Base-by-base conservation (phyloP, 2,888 invertebrate genomes). In the Dorcus hopei region DNA sequence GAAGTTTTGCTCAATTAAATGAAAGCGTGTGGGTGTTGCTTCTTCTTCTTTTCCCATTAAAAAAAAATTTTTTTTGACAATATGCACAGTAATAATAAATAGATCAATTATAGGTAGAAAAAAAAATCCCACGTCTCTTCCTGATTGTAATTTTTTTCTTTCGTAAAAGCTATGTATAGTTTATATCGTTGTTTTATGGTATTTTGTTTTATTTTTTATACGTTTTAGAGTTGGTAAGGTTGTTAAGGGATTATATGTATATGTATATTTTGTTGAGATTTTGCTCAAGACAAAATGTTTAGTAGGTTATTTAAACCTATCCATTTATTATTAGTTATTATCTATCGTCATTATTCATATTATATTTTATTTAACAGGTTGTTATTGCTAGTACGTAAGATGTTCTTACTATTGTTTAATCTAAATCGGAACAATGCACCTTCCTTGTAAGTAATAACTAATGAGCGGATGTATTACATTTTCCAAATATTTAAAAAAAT, bases 221-320 rank as follows among this genome's bases (percentile, higher is more conserved):
- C 53, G 45, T 57, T 57, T 19, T 53, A 54, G 55, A 59, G 49
- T 40, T 65, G 54, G 49, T 60, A 19, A 19, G 61, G 61, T 61
- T 51, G 41, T 57, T 57, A 55, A 57, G 61, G 56, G 26, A 33
- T 26, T 4, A 26, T 26, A 5, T 26, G 26, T 58, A 50, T 54
- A 39, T 55, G 58, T 54, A 54, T 62, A 63, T 60, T 58, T 42
- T 57, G 45, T 52, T 54, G 57, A 56, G 62, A 59, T 55, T 56
- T 65, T 65, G 65, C 65, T 65, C 63, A 65, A 65, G 54, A 54
- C 58, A 61, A 60, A 56, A 59, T 51, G 59, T 50, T 19, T 56
- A 54, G 54, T 54, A 55, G 49, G 51, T 57, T 56, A 56, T 57
- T 53, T 54, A 47, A 38, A 54, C 40, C 49, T 49, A 55, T 39